Base-by-base conservation (phyloP, 2,888 invertebrate genomes). In the Sinelater perroti region DNA sequence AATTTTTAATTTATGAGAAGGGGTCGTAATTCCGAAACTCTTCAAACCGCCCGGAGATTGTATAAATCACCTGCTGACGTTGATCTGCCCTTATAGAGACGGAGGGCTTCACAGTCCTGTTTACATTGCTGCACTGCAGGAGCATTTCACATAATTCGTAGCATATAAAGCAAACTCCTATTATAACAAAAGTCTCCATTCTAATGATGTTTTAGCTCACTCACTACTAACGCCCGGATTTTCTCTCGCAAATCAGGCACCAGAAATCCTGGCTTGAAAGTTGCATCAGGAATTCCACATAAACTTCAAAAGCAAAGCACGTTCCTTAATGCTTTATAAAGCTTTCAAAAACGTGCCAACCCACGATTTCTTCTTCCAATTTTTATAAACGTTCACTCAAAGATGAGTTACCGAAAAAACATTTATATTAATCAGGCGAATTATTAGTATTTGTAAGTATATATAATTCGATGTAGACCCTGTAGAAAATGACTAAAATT, bases 121-220 rank as follows among this genome's bases (percentile, higher is more conserved):
- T 68, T 72, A 65, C 68, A 50, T 75, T 78, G 77, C 74, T 68
- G 65, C 83, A 82, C 76, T 83, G 82, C 74, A 73, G 70, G 50
- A 86, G 81, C 74, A 86, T 80, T 74, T 86, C 86, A 76, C 85
- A 84, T 73, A 86, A 81, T 79, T 86, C 85, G 75, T 87, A 87
- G 72, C 86, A 85, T 73, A 87, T 79, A 75, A 86, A 82, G 80
- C 85, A 87, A 74, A 86, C 82, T 67, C 87, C 86, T 69, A 87
- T 80, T 71, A 87, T 82, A 73, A 86, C 79, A 73, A 86, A 85
- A 75, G 85, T 85, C 83, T 86, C 86, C 87, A 87, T 87, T 64
- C 58, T 70, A 45, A 50, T 55, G 50, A 60, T 50, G 26, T 55
- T 51, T 55, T 55, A 55, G 50, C 50, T 38, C 30, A 35, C 36